Evolutionary conservation across 2,797 vertebrate genomes (phyloP).

Genomic region (Pantherophis alleghaniensis): DNA sequence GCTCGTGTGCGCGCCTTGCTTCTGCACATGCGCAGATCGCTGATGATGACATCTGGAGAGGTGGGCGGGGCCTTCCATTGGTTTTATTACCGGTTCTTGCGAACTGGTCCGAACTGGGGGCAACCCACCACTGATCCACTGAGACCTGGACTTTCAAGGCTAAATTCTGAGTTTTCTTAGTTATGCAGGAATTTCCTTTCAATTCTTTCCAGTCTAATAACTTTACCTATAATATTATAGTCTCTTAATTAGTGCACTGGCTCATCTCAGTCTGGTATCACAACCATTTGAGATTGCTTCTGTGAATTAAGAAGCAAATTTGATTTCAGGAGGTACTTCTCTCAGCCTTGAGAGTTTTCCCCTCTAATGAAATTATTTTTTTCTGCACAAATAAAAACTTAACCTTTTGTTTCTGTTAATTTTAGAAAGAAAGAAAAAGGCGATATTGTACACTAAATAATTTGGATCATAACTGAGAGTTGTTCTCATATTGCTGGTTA

Average conservation of each 20-base stretch:
- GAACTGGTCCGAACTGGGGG: too few relatives aligned
- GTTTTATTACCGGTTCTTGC: too few relatives aligned
- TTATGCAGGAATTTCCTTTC: background rate
- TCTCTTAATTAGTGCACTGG: background rate
- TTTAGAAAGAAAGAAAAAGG: background rate
- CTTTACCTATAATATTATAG: background rate
- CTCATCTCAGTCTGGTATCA: background rate
- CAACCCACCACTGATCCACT: background rate
- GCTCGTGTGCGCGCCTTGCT: too few relatives aligned
- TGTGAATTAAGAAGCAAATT: background rate
- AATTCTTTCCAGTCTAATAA: background rate
- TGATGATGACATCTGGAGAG: too few relatives aligned
- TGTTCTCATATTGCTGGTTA: background rate
- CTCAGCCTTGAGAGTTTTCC: background rate
- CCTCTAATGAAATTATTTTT: background rate
- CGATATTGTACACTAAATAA: background rate
- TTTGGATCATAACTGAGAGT: background rate
- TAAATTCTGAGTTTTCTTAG: background rate
- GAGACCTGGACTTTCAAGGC: background rate
- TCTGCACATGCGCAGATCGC: too few relatives aligned
- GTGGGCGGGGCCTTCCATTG: too few relatives aligned
- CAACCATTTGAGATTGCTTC: background rate
- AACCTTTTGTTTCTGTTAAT: background rate
- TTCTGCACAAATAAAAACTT: background rate
- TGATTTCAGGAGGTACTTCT: background rate